Evolutionary conservation across 2,113 vertebrate genomes (phyloP), one percentile per base, ranked within the genome.

Genomic region (Dolichotis patagonum): DNA sequence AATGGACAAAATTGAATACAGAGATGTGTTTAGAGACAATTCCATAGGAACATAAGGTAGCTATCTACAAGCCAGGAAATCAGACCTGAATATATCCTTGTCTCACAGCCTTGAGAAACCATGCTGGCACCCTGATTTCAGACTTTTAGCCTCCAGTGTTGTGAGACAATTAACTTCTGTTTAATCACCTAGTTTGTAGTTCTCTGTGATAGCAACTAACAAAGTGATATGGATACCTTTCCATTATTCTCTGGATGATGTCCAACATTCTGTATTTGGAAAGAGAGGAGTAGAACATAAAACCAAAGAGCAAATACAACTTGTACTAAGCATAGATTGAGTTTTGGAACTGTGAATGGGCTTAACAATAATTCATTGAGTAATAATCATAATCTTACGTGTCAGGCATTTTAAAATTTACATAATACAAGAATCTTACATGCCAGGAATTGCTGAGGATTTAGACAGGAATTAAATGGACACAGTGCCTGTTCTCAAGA

Each of bases 381-480:
- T 88, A 67, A 93, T 82, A 93, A 49, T 58, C 35, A 83, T 94
- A 71, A 90, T 83, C 54, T 78, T 86, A 58, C 58, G 78, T 58
- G 73, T 56, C 13, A 58, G 73, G 19, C 85, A 91, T 82, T 91
- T 43, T 69, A 91, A 13, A 46, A 88, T 96, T 91, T 87, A 35
- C 83, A 87, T 49, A 94, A 67, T 65, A 65, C 38, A 28, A 35
- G 88, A 78, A 91, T 91, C 43, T 96, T 89, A 73, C 10, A 67
- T 65, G 54, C 73, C 46, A 90, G 84, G 9, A 95, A 93, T 78
- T 54, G 28, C n/a, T 94, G 32, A 49, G 17, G 84, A 92, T 91
- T 95, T 89, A 93, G 43, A 46, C 52, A 32, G 85, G 67, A 86
- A 90, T 95, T 73, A 80, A 93, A 84, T 12, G 75, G 85, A 82